A percentile compares a stretch with the other conserved stretches of the same genome.
phyloP scores from a whole-genome alignment of 2,888 invertebrate genomes.

The Schrankia costaestrigalis region DNA sequence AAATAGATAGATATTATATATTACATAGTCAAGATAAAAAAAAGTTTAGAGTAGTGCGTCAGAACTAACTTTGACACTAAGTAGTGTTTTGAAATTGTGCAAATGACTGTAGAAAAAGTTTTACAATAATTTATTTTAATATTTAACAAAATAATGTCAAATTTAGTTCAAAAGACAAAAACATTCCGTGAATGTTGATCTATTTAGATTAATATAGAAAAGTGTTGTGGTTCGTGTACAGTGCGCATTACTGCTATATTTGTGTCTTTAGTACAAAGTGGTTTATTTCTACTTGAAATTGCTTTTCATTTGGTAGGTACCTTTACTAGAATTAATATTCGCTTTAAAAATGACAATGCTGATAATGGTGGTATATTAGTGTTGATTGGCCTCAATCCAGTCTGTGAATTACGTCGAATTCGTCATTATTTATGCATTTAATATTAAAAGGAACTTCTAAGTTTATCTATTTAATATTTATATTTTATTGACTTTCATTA shows the following conservation, averaged over 20 bases:
- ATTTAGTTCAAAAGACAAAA: conserved; percentile 9
- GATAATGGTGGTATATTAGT: conserved; percentile 39
- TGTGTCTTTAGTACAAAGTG: conserved; percentile 13
- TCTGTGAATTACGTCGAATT: conserved; percentile 50
- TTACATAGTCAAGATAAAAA: conserved; percentile 26
- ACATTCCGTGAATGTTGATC: conserved; percentile 11
- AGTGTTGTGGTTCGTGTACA: conserved; percentile 15
- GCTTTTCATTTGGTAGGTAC: no score
- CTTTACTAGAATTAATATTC: conserved; percentile 59
- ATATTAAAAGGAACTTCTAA: neutral
- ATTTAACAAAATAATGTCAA: no score
- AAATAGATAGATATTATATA: conserved; percentile 40
- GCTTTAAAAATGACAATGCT: conserved; percentile 47
- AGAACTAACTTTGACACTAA: conserved; percentile 12
- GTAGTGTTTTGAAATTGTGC: no score
- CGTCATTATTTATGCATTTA: conserved; percentile 1
- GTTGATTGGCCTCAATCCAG: conserved; percentile 41
- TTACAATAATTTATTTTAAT: no score
- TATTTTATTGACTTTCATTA: no score
- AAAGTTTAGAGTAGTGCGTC: conserved; percentile 11
- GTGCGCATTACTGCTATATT: conserved; percentile 14
- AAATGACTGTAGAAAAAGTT: no score
- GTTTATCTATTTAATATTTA: neutral
- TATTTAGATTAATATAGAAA: conserved; percentile 17
- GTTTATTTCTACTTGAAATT: no score